Percentiles rank a stretch among this genome's conserved stretches.
phyloP scores from a whole-genome alignment of 2,888 invertebrate species.

The Hirudinaria manillensis region DNA sequence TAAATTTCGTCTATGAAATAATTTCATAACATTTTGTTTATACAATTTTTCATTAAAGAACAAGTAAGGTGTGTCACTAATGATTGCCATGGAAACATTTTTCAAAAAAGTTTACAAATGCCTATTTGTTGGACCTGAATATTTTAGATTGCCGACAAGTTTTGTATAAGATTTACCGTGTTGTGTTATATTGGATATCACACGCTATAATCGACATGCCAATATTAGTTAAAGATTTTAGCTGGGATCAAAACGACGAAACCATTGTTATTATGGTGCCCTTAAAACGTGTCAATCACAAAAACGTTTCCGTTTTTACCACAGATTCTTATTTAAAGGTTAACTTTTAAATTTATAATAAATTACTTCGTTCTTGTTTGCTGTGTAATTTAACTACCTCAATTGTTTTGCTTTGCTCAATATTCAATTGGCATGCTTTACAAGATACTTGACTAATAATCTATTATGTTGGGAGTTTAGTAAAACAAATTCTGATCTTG shows the following conservation, averaged over 20 bases:
- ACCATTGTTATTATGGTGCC: constrained; percentile 65
- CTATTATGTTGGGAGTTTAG: no score
- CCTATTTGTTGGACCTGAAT: no score
- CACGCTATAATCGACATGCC: constrained; percentile 51
- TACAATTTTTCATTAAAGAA: no score
- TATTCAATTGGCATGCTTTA: not conserved
- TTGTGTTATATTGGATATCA: no score
- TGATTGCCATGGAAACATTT: no score
- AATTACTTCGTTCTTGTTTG: not conserved
- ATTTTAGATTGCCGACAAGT: no score
- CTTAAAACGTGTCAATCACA: constrained; percentile 61
- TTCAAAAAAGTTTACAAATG: no score
- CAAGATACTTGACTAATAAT: not conserved
- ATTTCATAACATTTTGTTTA: no score
- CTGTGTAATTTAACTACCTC: not conserved
- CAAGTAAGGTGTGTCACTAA: no score
- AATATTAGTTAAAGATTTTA: constrained; percentile 65
- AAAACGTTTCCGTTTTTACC: constrained; percentile 67
- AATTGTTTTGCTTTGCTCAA: not conserved
- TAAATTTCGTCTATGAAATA: no score
- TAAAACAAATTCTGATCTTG: not conserved
- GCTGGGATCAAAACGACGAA: constrained; percentile 68
- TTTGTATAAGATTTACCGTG: no score
- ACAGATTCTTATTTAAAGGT: constrained; percentile 68
- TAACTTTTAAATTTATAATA: constrained; percentile 14